These are phyloP conservation scores for Chaetodon trifascialis DNA, from an alignment of 2,113 vertebrate species.

Conservation along the genomic window DNA sequence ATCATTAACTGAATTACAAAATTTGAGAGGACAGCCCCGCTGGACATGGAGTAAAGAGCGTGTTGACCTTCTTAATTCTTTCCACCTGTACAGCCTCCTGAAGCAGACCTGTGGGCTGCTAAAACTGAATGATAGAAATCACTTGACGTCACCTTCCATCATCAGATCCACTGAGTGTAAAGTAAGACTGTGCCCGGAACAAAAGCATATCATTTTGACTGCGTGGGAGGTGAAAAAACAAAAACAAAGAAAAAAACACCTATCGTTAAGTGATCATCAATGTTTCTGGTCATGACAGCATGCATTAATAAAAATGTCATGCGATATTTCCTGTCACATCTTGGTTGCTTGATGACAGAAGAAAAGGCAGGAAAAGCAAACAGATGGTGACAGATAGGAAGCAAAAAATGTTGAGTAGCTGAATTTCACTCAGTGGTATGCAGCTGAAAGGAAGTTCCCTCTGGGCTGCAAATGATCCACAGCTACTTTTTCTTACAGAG, in stretches of 20 bases:
- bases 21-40: too few relatives aligned
- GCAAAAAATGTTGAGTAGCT: background rate
- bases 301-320: background rate
- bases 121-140: background rate
- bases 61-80: too few relatives aligned
- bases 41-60: too few relatives aligned
- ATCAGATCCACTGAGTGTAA: background rate
- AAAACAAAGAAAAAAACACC: background rate
- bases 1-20: too few relatives aligned
- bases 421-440: background rate
- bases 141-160: constrained; percentile 5
- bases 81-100: too few relatives aligned
- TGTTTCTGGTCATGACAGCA: background rate
- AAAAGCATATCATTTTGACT: background rate
- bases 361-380: background rate
- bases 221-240: background rate
- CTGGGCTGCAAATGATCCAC: background rate
- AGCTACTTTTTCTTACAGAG: background rate
- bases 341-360: background rate
- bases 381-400: constrained; percentile 31
- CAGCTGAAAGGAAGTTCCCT: background rate
- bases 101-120: background rate
- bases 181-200: background rate
- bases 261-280: background rate
- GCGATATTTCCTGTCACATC: constrained; percentile 2